These are phyloP conservation scores for Trematocara marginatum DNA, from an alignment of 2,113 vertebrate species.

Conservation along the genomic window DNA sequence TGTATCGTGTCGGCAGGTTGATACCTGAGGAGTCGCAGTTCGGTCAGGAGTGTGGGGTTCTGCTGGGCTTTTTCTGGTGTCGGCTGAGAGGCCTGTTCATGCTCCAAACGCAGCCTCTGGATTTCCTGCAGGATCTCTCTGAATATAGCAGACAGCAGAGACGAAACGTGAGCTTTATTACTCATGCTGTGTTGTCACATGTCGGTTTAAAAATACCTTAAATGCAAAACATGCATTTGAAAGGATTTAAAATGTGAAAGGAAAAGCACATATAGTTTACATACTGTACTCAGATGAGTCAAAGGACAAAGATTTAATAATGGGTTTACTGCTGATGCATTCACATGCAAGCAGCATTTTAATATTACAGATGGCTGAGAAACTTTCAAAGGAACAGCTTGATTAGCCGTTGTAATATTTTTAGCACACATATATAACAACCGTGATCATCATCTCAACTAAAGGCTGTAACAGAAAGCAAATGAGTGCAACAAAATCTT, in stretches of 20 bases:
- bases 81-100: slow-evolving; percentile 91
- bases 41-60: slow-evolving; percentile 89
- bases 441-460: not conserved
- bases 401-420: not conserved
- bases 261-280: not conserved
- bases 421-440: not conserved
- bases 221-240: not conserved
- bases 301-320: not conserved
- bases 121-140: slow-evolving; percentile 96
- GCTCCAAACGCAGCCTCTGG: slow-evolving; percentile 89
- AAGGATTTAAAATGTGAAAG: not conserved
- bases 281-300: not conserved
- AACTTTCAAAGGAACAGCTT: not conserved
- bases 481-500: not conserved
- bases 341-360: not conserved
- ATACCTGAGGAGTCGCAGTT: slow-evolving; percentile 88
- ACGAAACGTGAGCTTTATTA: not conserved
- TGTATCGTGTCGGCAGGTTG: not conserved
- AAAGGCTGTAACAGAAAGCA: not conserved
- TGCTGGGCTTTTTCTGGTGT: slow-evolving; percentile 94
- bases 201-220: not conserved
- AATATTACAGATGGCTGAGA: not conserved
- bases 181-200: not conserved
- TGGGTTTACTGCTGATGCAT: not conserved
- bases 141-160: not conserved